Percentiles rank a stretch among this genome's conserved stretches.
These are phyloP conservation scores for Drosophila azteca DNA, from an alignment of 1,140 invertebrate species.

Conservation along the genomic window DNA sequence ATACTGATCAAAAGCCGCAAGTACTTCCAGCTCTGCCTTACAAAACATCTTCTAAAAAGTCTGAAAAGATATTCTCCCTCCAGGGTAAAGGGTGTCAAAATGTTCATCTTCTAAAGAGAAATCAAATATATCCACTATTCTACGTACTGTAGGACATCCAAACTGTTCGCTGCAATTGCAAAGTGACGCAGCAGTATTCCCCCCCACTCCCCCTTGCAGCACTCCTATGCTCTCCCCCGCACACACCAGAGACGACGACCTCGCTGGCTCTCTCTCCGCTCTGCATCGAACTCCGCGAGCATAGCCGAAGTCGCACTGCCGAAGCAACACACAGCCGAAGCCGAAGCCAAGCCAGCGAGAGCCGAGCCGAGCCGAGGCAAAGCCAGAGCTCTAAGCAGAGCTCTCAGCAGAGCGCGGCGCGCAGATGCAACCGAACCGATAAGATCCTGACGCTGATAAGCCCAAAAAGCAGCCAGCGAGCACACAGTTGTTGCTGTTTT, in stretches of 20 bases:
- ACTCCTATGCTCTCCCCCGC: not conserved
- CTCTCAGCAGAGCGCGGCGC: slow-evolving; percentile 42
- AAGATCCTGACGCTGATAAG: slow-evolving; percentile 81
- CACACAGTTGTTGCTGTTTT: slow-evolving; percentile 47
- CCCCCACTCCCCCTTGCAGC: slow-evolving; percentile 2
- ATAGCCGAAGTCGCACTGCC: slow-evolving; percentile 11
- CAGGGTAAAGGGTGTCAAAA: slow-evolving; percentile 12
- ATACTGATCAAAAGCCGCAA: no score
- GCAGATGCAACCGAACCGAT: slow-evolving; percentile 61
- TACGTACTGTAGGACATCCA: slow-evolving; percentile 15
- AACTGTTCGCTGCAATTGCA: slow-evolving; percentile 48
- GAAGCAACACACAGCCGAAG: slow-evolving; percentile 1
- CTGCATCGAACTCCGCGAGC: not conserved
- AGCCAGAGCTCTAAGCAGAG: slow-evolving; percentile 46
- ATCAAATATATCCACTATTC: no score
- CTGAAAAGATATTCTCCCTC: no score
- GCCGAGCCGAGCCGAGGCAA: not conserved
- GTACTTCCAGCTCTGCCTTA: no score
- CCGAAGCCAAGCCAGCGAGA: slow-evolving; percentile 28
- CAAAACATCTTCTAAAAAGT: no score
- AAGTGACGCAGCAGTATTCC: slow-evolving; percentile 60
- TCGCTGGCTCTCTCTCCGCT: not conserved
- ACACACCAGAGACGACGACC: slow-evolving; percentile 7
- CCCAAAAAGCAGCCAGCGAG: slow-evolving; percentile 35
- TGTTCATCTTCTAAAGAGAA: not conserved